These are phyloP conservation scores for Aphidius ervi DNA, from an alignment of 1,140 invertebrate genomes.

Conservation along the genomic window DNA sequence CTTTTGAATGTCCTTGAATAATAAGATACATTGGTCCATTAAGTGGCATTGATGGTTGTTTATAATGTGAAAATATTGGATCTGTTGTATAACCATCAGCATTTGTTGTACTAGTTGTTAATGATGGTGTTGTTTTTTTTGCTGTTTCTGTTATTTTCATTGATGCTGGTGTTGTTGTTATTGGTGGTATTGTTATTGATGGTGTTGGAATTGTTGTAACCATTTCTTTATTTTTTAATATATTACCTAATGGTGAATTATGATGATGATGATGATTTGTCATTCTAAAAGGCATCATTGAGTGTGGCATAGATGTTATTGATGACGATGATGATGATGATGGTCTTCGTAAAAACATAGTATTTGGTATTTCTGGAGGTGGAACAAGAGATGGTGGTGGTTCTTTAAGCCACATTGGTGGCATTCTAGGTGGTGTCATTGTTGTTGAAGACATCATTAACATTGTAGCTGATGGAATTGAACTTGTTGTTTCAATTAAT, in stretches of 20 bases:
- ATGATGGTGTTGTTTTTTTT: conserved; percentile 28
- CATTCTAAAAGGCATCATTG: too few species aligned
- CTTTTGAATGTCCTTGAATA: conserved; percentile 78
- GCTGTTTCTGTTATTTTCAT: conserved; percentile 29
- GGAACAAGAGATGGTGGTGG: conserved; percentile 3
- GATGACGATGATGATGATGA: neutral
- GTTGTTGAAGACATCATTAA: conserved; percentile 5
- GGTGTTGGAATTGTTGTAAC: conserved; percentile 28
- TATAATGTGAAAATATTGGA: conserved; percentile 60
- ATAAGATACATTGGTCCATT: conserved; percentile 69
- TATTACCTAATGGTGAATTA: conserved; percentile 17
- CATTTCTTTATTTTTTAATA: conserved; percentile 29
- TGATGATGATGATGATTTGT: neutral
- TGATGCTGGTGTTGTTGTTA: conserved; percentile 45
- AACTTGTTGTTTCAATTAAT: neutral
- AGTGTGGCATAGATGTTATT: too few species aligned
- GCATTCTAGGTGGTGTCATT: neutral
- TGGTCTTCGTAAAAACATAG: neutral
- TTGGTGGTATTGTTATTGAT: conserved; percentile 34
- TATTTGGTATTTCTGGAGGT: neutral
- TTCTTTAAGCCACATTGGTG: conserved; percentile 2
- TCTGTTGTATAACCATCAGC: conserved; percentile 51
- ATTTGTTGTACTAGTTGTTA: conserved; percentile 32
- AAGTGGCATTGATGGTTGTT: conserved; percentile 61
- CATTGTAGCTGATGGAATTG: neutral